These are phyloP conservation scores for Therioaphis trifolii DNA, from an alignment of 2,888 invertebrate species.

Conservation along the genomic window DNA sequence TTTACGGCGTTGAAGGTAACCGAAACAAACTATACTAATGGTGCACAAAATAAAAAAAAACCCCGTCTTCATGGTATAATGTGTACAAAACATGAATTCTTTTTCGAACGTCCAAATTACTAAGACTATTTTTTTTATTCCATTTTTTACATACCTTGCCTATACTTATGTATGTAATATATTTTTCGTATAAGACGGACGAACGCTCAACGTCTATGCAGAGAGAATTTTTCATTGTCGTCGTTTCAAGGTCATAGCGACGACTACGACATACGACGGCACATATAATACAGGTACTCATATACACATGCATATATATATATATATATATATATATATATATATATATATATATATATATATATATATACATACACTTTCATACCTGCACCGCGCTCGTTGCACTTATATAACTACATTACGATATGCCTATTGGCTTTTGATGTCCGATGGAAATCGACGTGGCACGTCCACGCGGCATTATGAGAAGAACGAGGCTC, in stretches of 20 bases:
- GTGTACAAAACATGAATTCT: slow-evolving; percentile 41
- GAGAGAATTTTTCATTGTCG: slow-evolving; percentile 40
- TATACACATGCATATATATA: not conserved
- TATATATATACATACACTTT: not conserved
- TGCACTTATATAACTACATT: not conserved
- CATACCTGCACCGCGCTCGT: not conserved
- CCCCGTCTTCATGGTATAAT: slow-evolving; percentile 41
- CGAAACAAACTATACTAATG: slow-evolving; percentile 38
- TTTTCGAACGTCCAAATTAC: slow-evolving; percentile 50
- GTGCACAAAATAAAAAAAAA: slow-evolving; percentile 23
- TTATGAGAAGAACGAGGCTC: too few relatives aligned
- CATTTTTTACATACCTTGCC: not conserved
- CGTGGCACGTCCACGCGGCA: not conserved
- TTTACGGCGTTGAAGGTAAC: slow-evolving; percentile 2
- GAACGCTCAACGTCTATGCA: not conserved
- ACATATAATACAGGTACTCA: not conserved
- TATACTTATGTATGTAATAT: not conserved
- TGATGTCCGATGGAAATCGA: not conserved
- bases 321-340: too few relatives aligned
- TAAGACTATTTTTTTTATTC: slow-evolving; percentile 10
- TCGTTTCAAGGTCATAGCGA: slow-evolving; percentile 29
- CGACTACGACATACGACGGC: not conserved
- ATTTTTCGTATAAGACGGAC: slow-evolving; percentile 31
- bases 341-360: too few relatives aligned
- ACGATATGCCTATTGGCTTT: too few relatives aligned